Conservation (phyloP, 2,113 vertebrate species). For the Bothrops jararaca region DNA sequence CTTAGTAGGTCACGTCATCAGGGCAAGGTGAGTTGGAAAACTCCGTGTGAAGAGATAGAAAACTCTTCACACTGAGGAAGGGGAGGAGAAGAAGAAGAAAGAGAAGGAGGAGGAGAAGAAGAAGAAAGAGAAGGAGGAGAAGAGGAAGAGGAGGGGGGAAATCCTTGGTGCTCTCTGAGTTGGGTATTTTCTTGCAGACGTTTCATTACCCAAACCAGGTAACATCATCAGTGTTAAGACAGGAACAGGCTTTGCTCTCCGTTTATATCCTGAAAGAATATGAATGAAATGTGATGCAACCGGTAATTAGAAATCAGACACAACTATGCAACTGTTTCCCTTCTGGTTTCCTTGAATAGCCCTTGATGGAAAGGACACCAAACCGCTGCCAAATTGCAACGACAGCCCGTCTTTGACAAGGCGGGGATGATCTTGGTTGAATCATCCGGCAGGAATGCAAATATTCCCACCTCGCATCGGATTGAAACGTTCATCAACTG, state of each 20-base stretch:
- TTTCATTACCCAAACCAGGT: neutral
- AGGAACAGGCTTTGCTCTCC: neutral
- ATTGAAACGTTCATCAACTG: neutral
- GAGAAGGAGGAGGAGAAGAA: no score
- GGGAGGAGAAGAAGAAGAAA: no score
- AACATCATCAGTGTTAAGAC: neutral
- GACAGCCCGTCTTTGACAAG: accelerated
- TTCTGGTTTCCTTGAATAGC: slow-evolving; percentile 38
- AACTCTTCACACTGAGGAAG: neutral
- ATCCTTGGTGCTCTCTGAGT: neutral
- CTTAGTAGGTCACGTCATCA: neutral
- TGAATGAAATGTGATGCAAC: slow-evolving; percentile 52
- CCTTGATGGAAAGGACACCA: neutral
- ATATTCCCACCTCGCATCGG: neutral
- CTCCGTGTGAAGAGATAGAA: neutral
- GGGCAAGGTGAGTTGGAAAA: neutral
- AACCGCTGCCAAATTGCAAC: neutral
- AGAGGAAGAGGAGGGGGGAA: accelerated
- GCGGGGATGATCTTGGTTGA: neutral
- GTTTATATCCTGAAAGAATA: neutral
- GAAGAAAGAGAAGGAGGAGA: no score
- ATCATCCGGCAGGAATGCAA: neutral
- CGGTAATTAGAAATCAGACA: slow-evolving; percentile 55
- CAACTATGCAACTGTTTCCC: slow-evolving; percentile 34
- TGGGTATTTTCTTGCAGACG: neutral